These are phyloP conservation scores for Antheraea mylitta DNA, from an alignment of 1,140 invertebrate species.

Conservation along the genomic window DNA sequence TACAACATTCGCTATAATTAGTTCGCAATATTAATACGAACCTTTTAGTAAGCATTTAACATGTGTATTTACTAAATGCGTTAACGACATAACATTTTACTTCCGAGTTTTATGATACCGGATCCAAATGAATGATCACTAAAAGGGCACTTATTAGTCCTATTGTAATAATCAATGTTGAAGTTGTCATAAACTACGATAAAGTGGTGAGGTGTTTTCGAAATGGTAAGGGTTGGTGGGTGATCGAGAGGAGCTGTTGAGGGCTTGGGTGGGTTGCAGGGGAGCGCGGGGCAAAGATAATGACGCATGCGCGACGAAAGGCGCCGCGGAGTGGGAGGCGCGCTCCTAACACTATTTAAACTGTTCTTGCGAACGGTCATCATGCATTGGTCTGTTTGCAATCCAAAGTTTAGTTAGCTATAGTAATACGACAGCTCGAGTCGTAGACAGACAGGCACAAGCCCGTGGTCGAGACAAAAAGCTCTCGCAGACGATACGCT, in stretches of 20 bases:
- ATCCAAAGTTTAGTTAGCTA: slow-evolving; percentile 77
- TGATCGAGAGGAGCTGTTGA: slow-evolving; percentile 23
- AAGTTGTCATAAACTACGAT: slow-evolving; percentile 4
- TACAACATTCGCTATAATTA: not conserved
- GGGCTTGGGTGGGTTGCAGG: slow-evolving; percentile 29
- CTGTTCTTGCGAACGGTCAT: slow-evolving; percentile 73
- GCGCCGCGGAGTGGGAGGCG: slow-evolving; percentile 63
- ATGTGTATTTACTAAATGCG: not conserved
- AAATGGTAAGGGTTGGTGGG: slow-evolving; percentile 25
- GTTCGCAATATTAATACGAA: not conserved
- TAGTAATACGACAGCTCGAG: slow-evolving; percentile 74
- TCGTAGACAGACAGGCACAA: slow-evolving; percentile 76
- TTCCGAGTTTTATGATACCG: not conserved
- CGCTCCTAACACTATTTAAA: slow-evolving; percentile 76
- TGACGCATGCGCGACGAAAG: slow-evolving; percentile 72
- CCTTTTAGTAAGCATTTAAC: not conserved
- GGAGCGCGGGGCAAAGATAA: slow-evolving; percentile 38
- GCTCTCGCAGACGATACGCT: slow-evolving; percentile 74
- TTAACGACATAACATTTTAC: not conserved
- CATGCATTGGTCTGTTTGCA: slow-evolving; percentile 79
- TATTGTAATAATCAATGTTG: not conserved
- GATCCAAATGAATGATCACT: slow-evolving; percentile 3
- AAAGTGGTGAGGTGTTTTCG: not conserved
- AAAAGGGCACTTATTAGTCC: not conserved
- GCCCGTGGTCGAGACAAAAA: slow-evolving; percentile 77